Base-by-base conservation (phyloP, 1,140 invertebrate species). In the Psix sp. region DNA sequence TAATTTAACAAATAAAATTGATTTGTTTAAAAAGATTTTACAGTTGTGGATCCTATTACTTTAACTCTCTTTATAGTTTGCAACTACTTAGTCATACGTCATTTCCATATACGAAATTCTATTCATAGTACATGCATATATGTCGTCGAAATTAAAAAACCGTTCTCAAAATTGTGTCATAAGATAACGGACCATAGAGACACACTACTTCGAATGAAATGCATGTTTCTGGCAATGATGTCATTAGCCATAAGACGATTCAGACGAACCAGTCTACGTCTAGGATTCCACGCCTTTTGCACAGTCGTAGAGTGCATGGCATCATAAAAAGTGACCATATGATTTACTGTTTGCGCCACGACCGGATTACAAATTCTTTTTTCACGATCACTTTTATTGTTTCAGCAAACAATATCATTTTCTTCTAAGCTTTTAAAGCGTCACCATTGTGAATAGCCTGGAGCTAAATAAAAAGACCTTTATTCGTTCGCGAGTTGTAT, bases 171-270 rank as follows among this genome's bases (percentile, higher is more conserved):
- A 36, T 40, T 17, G 16, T n/a, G 16, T 45, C 38, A 38, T 38
- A 66, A 66, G 43, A 2, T 77, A 79, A 77, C 77, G 78, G 73
- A 59, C 39, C 33, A 49, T 24, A 26, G 15, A 48, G 57, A 71
- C 63, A 74, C 72, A 65, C 42, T 59, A 49, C 74, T 78, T 80
- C 57, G 46, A 65, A 79, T 77, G 49, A 72, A 63, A 21, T 49
- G 15, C 66, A 77, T 48, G 35, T 73, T 74, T 62, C 48, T 46
- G 57, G 31, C 63, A 71, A 45, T 79, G 76, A 78, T 72, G 68
- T 80, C 78, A 79, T 40, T 38, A 14, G 29, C 21, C 21, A 26
- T 39, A 59, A 18, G 48, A 46, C 18, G 20, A 51, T 65, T 62
- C 13, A 15, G 51, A 62, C 56, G 51, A 74, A 74, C 67, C 67